Evolutionary conservation across 2,113 vertebrate species (phyloP).

Genomic region (Marmota monax): DNA sequence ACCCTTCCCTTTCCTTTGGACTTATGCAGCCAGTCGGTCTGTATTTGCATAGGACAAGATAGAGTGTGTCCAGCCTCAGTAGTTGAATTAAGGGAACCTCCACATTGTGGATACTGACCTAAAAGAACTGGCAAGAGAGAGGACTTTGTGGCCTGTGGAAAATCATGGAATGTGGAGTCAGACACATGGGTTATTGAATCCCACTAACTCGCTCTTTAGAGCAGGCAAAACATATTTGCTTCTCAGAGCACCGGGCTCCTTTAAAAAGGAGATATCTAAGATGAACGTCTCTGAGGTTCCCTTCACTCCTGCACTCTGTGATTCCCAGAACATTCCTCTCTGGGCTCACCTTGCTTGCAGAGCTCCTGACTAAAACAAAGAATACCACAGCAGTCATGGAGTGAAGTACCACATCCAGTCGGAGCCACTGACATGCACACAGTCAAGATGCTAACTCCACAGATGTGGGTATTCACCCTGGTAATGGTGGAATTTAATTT

Average conservation of each 20-base stretch:
- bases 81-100: neutral
- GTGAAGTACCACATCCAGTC: neutral
- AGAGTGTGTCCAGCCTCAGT: neutral
- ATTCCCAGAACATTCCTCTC: neutral
- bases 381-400: neutral
- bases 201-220: neutral
- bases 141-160: neutral
- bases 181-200: neutral
- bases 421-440: neutral
- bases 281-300: neutral
- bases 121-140: neutral
- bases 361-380: slow-evolving; percentile 21
- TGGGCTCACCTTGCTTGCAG: neutral
- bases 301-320: neutral
- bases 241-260: neutral
- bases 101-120: neutral
- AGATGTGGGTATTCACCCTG: slow-evolving; percentile 73
- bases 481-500: slow-evolving; percentile 79
- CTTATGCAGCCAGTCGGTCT: neutral
- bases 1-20: neutral
- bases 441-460: slow-evolving; percentile 61
- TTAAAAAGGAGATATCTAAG: slow-evolving; percentile 9
- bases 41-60: neutral
- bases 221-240: neutral
- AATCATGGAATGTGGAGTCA: neutral